Evolutionary conservation across 2,797 vertebrate genomes (phyloP), one percentile per base, ranked within the genome.

Genomic region (Siniperca undulata): DNA sequence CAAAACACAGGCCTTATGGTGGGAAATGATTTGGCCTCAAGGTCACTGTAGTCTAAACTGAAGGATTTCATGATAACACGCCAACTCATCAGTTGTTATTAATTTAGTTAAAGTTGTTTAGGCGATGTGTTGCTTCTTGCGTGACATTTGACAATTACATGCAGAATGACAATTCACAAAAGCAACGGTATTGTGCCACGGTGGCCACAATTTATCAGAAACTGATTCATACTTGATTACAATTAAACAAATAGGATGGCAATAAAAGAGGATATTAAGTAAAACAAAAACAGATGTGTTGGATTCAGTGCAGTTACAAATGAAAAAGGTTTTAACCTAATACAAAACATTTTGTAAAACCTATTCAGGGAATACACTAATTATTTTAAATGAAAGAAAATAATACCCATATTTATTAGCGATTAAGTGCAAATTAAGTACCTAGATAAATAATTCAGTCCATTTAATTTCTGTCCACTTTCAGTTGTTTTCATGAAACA

Each of bases 1-100:
- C 24, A 75, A 84, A 89, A 89, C 64, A 80, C 69, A 59, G 66
- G 62, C 76, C 75, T 83, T 70, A 27, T 22, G 30, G 44, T 50
- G 85, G 85, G 61, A 86, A 88, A 91, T 91, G n/a, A 78, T 79
- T 84, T 87, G 82, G 44, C 83, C 81, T 61, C 46, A 5, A 86
- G 83, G 89, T 91, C 84, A 58, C 17, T 30, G 38, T 71, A 60
- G 81, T 67, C 72, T 70, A 81, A 82, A 86, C 61, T 0, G 59
- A 75, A 24, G 59, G 40, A 68, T 83, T 84, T 71, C 20, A 48
- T 17, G 58, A 81, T 70, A 72, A 75, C 65, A 77, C 64, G 61
- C 72, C 50, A 73, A n/a, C 50, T 77, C 73, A 36, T 79, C 83
- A 70, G 1, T 58, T 78, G 34, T 59, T 77, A 56, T 70, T 80